Evolutionary conservation across 2,888 invertebrate species (phyloP).

Genomic region (Tipula confusa): DNA sequence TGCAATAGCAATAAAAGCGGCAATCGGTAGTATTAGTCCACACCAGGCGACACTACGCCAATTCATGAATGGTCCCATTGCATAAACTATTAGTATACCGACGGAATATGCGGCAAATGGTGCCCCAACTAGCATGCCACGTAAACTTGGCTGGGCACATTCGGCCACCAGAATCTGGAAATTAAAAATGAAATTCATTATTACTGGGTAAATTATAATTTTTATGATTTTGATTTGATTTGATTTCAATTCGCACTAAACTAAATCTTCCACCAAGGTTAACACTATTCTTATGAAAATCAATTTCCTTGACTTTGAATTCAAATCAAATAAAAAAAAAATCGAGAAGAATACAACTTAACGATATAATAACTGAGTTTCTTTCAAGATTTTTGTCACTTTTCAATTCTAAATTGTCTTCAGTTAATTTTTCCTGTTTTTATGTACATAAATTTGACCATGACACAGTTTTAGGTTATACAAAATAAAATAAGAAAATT

Average conservation of each 20-base stretch:
- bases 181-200: background rate
- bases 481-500: background rate
- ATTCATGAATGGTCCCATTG: slow-evolving; percentile 61
- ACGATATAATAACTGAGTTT: background rate
- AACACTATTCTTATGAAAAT: background rate
- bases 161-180: slow-evolving; percentile 69
- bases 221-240: too few species aligned
- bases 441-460: background rate
- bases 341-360: background rate
- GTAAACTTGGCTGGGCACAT: slow-evolving; percentile 66
- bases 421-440: background rate
- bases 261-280: background rate
- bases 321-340: background rate
- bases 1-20: slow-evolving; percentile 59
- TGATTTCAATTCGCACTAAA: background rate
- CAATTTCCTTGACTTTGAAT: background rate
- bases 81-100: slow-evolving; percentile 70
- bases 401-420: background rate
- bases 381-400: background rate
- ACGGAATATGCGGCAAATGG: slow-evolving; percentile 70
- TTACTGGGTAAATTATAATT: background rate
- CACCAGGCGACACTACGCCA: slow-evolving; percentile 69
- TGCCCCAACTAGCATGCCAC: slow-evolving; percentile 65
- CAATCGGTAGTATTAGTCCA: slow-evolving; percentile 56
- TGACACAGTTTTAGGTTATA: slow-evolving; percentile 3